phyloP scores from a whole-genome alignment of 2,888 invertebrate genomes.

The Portevinia maculata region DNA sequence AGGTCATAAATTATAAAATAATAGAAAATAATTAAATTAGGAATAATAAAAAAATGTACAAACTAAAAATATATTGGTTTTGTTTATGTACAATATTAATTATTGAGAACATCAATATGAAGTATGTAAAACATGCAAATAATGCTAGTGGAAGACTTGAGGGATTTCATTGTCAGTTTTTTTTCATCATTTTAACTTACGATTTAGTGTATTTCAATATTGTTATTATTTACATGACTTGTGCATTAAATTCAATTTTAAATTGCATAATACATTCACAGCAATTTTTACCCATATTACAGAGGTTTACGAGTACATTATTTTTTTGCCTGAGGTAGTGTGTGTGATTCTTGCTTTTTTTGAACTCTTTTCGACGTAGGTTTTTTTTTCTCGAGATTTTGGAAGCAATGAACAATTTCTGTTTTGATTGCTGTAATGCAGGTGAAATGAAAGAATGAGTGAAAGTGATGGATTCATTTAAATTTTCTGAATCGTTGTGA shows the following conservation, averaged over 20 bases:
- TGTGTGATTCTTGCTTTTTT: conserved; percentile 38
- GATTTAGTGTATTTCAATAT: conserved; percentile 18
- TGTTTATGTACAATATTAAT: conserved; percentile 56
- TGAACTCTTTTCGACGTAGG: conserved; percentile 36
- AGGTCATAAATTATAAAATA: conserved; percentile 58
- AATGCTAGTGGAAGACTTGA: conserved; percentile 69
- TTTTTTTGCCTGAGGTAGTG: conserved; percentile 57
- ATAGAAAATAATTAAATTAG: conserved; percentile 64
- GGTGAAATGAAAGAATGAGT: neutral
- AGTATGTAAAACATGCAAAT: conserved; percentile 45
- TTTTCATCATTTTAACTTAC: conserved; percentile 16
- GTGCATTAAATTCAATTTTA: conserved; percentile 73
- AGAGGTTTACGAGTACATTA: conserved; percentile 43
- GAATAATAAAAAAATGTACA: neutral
- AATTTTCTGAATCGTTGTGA: conserved; percentile 24
- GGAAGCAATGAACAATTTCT: conserved; percentile 2
- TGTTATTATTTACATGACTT: conserved; percentile 69
- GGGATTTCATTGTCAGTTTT: conserved; percentile 67
- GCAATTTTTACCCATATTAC: conserved; percentile 70
- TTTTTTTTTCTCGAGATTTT: conserved; percentile 37
- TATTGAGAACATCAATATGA: conserved; percentile 69
- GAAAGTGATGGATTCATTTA: conserved; percentile 32
- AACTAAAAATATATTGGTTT: neutral
- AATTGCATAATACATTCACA: conserved; percentile 74
- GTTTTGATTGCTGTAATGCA: no score